phyloP scores from a whole-genome alignment of 2,888 invertebrate genomes.

The Branchinecta sandiegonensis region DNA sequence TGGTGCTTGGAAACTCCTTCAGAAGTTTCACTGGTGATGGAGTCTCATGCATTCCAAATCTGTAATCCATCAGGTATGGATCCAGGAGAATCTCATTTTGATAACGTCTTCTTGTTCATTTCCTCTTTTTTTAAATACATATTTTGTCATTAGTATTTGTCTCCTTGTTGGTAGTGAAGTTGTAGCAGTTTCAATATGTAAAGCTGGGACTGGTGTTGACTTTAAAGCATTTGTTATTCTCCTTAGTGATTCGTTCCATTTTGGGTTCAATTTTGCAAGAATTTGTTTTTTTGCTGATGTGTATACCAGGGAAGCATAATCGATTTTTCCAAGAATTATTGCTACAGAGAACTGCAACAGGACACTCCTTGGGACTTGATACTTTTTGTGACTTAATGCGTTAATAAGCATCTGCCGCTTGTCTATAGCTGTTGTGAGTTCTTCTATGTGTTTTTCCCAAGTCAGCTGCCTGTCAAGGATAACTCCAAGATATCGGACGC shows the following conservation, averaged over 20 bases:
- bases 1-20: not conserved
- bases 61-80: no score
- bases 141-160: no score
- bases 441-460: no score
- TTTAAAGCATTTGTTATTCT: no score
- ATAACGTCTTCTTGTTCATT: no score
- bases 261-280: not conserved
- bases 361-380: not conserved
- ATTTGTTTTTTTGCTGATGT: not conserved
- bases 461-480: no score
- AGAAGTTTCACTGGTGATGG: not conserved
- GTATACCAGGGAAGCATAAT: not conserved
- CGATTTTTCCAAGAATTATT: not conserved
- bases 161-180: no score
- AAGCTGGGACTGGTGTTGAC: constrained; percentile 3
- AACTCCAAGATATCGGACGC: constrained; percentile 1
- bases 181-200: not conserved
- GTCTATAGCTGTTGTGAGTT: no score
- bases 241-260: not conserved
- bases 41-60: no score
- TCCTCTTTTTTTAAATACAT: no score
- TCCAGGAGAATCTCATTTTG: no score
- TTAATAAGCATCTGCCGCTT: not conserved
- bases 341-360: not conserved
- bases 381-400: not conserved